phyloP scores from a whole-genome alignment of 2,797 vertebrate species.

The Erpetoichthys calabaricus region DNA sequence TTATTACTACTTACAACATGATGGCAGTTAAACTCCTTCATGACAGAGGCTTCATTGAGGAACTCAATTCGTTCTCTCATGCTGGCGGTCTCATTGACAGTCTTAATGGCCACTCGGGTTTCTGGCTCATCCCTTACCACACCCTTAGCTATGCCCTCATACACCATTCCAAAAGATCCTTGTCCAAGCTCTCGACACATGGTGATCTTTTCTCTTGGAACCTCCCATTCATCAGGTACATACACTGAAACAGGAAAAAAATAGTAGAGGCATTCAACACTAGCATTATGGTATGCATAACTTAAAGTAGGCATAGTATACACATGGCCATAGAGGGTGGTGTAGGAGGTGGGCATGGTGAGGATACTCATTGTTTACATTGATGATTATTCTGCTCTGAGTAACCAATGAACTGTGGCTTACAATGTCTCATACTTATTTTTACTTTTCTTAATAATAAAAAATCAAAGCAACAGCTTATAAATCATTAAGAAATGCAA shows the following conservation, averaged over 20 bases:
- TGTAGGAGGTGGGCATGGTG: no score
- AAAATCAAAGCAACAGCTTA: no score
- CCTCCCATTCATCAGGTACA: conserved; percentile 93
- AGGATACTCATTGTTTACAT: no score
- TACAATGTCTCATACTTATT: no score
- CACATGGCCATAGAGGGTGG: no score
- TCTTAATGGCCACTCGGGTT: conserved; percentile 92
- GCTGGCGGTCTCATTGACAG: conserved; percentile 88
- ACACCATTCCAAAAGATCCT: conserved; percentile 97
- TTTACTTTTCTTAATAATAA: no score
- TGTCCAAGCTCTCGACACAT: conserved; percentile 88
- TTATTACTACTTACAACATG: conserved; percentile 71
- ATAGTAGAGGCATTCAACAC: neutral
- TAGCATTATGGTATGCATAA: neutral
- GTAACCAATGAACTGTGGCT: no score
- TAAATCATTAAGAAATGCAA: no score
- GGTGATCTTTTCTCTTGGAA: conserved; percentile 89
- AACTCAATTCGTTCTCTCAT: conserved; percentile 96
- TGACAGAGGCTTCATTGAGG: conserved; percentile 93
- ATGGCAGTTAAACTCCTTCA: conserved; percentile 99
- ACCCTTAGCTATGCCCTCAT: conserved; percentile 87
- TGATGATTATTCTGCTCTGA: no score
- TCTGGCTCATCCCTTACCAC: conserved; percentile 90
- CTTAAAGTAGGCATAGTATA: no score
- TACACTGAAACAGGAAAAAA: conserved; percentile 57